phyloP scores from a whole-genome alignment of 2,888 invertebrate genomes.

The Seira ritae region DNA sequence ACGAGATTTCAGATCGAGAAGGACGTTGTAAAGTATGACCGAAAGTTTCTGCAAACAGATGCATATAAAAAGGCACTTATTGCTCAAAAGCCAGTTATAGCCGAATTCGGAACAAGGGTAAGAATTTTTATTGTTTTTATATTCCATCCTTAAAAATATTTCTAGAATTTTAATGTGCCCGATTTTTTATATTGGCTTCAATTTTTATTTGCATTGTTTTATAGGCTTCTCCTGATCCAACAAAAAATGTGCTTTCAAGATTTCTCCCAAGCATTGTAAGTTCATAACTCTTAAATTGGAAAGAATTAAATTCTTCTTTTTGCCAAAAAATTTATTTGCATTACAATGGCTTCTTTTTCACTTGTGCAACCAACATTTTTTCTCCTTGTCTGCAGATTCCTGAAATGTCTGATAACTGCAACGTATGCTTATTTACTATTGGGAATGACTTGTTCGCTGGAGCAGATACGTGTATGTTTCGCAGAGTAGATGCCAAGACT shows the following conservation, averaged over 20 bases:
- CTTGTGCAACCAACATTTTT: too few species aligned
- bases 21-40: slow-evolving; percentile 59
- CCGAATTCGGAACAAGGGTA: slow-evolving; percentile 77
- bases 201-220: too few species aligned
- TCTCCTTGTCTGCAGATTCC: slow-evolving; percentile 68
- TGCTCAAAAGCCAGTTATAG: slow-evolving; percentile 76
- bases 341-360: too few species aligned
- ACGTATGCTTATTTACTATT: slow-evolving; percentile 76
- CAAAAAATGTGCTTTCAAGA: slow-evolving; percentile 76
- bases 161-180: slow-evolving; percentile 19
- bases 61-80: slow-evolving; percentile 76
- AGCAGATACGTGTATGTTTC: slow-evolving; percentile 74
- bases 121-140: not conserved
- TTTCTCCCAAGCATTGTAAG: slow-evolving; percentile 48
- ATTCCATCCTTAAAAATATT: not conserved
- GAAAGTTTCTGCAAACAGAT: slow-evolving; percentile 76
- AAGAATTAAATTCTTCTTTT: not conserved
- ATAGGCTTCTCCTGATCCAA: slow-evolving; percentile 77
- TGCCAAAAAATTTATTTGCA: too few species aligned
- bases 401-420: slow-evolving; percentile 77
- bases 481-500: slow-evolving; percentile 76
- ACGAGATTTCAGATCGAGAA: slow-evolving; percentile 56
- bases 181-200: too few species aligned
- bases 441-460: slow-evolving; percentile 76
- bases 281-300: too few species aligned